Percentiles rank a stretch among this genome's conserved stretches.
These are phyloP conservation scores for Aphyosemion australe DNA, from an alignment of 2,113 vertebrate genomes.

Conservation along the genomic window DNA sequence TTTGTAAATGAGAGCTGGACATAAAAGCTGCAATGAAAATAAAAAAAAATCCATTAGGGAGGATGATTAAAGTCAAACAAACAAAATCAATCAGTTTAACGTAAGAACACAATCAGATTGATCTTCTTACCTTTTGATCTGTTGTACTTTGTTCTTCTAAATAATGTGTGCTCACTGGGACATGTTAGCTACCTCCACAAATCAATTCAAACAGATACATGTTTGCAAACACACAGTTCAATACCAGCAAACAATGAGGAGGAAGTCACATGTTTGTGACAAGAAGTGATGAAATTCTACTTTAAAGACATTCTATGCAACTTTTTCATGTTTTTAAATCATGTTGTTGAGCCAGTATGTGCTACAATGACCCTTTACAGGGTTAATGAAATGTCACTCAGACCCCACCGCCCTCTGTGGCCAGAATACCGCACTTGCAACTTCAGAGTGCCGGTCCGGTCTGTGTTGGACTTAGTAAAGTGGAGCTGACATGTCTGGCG, in stretches of 20 bases:
- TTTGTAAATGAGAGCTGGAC: neutral
- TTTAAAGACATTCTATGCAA: too few species aligned
- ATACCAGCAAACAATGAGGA: constrained; percentile 14
- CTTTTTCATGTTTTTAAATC: too few species aligned
- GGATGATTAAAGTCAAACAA: neutral
- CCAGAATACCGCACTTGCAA: too few species aligned
- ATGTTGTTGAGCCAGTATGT: too few species aligned
- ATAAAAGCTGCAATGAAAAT: neutral
- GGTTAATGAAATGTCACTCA: too few species aligned
- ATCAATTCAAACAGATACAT: neutral
- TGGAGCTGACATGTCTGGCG: too few species aligned
- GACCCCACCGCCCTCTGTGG: too few species aligned
- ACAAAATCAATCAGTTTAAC: neutral
- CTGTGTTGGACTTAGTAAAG: too few species aligned
- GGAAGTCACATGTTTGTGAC: neutral
- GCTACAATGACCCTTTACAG: too few species aligned
- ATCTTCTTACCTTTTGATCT: neutral
- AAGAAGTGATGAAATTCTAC: too few species aligned
- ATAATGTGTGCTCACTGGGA: neutral
- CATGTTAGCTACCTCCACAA: neutral
- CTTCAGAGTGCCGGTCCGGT: too few species aligned
- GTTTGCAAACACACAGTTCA: neutral
- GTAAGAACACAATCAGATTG: neutral
- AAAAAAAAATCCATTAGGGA: constrained; percentile 12
- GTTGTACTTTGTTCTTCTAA: neutral